phyloP scores from a whole-genome alignment of 2,113 vertebrate genomes.

The Dasypus novemcinctus region DNA sequence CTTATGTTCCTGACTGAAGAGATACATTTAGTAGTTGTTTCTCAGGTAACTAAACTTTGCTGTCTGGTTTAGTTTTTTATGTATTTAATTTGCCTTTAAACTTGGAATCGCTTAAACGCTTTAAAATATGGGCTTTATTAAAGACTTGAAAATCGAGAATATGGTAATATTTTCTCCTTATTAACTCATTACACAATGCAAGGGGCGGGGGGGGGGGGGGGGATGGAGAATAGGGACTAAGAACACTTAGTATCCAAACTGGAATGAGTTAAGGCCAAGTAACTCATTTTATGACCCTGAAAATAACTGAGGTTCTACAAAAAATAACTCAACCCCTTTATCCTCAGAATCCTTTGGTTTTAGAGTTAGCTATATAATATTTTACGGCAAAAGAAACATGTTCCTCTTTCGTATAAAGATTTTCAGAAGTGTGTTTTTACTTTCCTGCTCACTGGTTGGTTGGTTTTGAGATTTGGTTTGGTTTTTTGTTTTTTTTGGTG shows the following conservation, averaged over 20 bases:
- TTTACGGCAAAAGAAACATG: not conserved
- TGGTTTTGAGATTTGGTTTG: too few relatives aligned
- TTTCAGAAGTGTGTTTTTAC: not conserved
- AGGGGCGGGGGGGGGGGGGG: too few relatives aligned
- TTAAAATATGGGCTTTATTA: slow-evolving; percentile 74
- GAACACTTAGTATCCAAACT: not conserved
- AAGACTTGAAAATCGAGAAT: slow-evolving; percentile 42
- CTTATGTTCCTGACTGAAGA: slow-evolving; percentile 59
- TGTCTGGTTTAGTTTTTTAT: slow-evolving; percentile 70
- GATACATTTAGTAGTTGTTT: slow-evolving; percentile 69
- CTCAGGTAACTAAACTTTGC: slow-evolving; percentile 76
- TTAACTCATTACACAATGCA: slow-evolving; percentile 41
- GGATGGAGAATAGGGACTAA: not conserved
- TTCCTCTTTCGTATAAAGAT: not conserved
- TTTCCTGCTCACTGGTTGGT: not conserved
- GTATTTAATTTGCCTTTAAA: slow-evolving; percentile 74
- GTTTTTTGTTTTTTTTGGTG: not conserved
- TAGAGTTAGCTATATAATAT: not conserved
- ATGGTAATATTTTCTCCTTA: slow-evolving; percentile 69
- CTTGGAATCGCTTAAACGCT: slow-evolving; percentile 55
- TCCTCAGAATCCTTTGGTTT: not conserved
- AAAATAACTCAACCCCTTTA: slow-evolving; percentile 6
- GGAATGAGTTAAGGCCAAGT: not conserved
- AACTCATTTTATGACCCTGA: slow-evolving; percentile 21
- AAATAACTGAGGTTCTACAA: not conserved